Percentiles rank a stretch among this genome's conserved stretches.
Evolutionary conservation across 2,797 vertebrate genomes (phyloP).

Genomic region (Micrastur ruficollis): DNA sequence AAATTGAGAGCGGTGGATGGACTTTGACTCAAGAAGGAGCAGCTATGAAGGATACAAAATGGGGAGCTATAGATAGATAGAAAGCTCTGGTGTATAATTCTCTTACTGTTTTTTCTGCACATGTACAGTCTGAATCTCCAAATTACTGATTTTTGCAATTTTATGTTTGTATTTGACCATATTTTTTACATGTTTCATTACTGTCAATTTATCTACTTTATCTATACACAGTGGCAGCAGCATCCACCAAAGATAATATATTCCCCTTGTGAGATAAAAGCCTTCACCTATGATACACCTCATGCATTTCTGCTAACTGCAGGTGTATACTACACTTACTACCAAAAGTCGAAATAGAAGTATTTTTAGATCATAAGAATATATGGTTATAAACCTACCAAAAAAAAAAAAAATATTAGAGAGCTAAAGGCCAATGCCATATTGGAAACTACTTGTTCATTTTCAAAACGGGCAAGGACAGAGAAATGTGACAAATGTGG

Average conservation of each 20-base stretch:
- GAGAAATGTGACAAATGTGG: not conserved
- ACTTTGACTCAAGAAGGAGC: not conserved
- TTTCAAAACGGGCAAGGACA: constrained; percentile 1
- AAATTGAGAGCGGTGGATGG: not conserved
- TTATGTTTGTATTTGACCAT: not conserved
- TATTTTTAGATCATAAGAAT: not conserved
- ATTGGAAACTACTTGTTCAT: not conserved
- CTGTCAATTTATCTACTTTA: not conserved
- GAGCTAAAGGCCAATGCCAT: not conserved
- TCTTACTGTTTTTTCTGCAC: not conserved
- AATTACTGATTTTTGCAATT: not conserved
- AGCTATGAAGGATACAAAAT: not conserved
- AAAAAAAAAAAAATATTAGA: not conserved
- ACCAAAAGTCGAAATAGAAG: not conserved
- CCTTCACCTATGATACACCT: not conserved
- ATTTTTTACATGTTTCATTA: not conserved
- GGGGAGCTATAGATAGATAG: not conserved
- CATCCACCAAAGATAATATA: not conserved
- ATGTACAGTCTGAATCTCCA: not conserved
- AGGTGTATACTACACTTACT: not conserved
- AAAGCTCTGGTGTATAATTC: not conserved
- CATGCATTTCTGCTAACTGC: not conserved
- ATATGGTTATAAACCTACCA: not conserved
- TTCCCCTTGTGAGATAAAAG: not conserved
- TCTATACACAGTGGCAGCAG: not conserved